Base-by-base conservation (phyloP, 2,888 invertebrate genomes). In the Scaptomyza caliginosa region DNA sequence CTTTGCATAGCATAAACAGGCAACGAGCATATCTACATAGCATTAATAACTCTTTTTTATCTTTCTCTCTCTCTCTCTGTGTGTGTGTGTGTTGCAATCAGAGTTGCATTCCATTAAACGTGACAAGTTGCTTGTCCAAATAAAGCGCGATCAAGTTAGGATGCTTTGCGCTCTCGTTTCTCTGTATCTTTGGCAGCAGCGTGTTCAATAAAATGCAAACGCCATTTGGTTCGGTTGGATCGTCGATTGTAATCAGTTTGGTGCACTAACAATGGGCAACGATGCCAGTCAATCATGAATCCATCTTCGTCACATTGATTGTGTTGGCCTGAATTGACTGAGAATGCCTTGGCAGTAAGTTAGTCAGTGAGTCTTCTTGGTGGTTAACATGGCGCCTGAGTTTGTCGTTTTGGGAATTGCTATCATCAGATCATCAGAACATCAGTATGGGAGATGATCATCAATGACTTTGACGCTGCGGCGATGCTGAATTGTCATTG, bases 321-420 rank as follows among this genome's bases (percentile, higher is more conserved):
- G 43, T 62, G 24, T 49, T 46, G 39, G 49, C 13, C 39, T 39
- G 58, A 34, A 39, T 40, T 17, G 36, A 28, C 17, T 17, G 45
- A n/a, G n/a, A 19, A 45, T 28, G 45, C 45, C 45, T 28, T 57
- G 63, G 63, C 67, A 65, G 72, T 67, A 64, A 82, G 76, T 74
- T 74, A 68, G 72, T 67, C 71, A 64, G 58, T 72, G 75, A 72
- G n/a, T n/a, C 74, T 75, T 68, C 70, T 73, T 82, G 87, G 79
- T 85, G 78, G 75, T 81, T 86, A 89, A 90, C 90, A 90, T 90
- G 90, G 90, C 90, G 90, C 90, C 90, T 89, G 87, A 88, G 88
- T 90, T 89, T 89, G 85, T 88, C 83, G 81, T 82, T 87, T 88
- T 79, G 89, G 88, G 89, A 89, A 88, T 89, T 89, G 89, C 80